Evolutionary conservation across 2,888 invertebrate genomes (phyloP).

Genomic region (Drosophila longiperda): DNA sequence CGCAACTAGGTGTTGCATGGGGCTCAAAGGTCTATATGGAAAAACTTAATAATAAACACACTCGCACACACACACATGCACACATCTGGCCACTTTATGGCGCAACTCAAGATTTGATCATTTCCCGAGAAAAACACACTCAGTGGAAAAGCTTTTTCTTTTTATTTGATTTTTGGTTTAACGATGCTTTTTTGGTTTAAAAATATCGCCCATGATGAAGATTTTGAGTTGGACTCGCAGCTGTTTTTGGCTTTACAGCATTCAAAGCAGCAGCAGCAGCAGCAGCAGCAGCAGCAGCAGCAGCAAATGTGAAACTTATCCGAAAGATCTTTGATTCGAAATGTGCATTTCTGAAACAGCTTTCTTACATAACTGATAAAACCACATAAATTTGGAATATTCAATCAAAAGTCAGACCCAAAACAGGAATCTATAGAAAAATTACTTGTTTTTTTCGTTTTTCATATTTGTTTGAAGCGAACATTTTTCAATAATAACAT

Average conservation of each 20-base stretch:
- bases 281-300: no score
- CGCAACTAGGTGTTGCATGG: slow-evolving; percentile 49
- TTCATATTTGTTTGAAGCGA: no score
- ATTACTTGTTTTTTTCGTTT: not conserved
- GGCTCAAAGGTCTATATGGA: not conserved
- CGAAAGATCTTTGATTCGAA: not conserved
- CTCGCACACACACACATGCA: slow-evolving; percentile 1
- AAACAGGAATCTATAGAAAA: not conserved
- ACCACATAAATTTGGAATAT: not conserved
- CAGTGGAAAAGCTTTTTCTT: slow-evolving; percentile 30
- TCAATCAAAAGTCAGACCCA: not conserved
- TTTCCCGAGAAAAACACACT: slow-evolving; percentile 22
- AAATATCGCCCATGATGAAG: slow-evolving; percentile 54
- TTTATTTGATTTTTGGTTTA: slow-evolving; percentile 27
- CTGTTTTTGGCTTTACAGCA: slow-evolving; percentile 32
- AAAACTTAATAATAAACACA: not conserved
- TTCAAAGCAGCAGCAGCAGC: slow-evolving; percentile 1
- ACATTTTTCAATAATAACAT: no score
- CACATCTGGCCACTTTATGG: slow-evolving; percentile 48
- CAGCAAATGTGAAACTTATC: no score
- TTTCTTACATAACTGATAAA: no score
- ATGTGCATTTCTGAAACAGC: not conserved
- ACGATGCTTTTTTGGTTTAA: slow-evolving; percentile 70
- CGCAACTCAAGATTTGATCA: slow-evolving; percentile 52
- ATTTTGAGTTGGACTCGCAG: slow-evolving; percentile 66